Conservation (phyloP, 2,113 vertebrate genomes). For the Picathartes gymnocephalus region DNA sequence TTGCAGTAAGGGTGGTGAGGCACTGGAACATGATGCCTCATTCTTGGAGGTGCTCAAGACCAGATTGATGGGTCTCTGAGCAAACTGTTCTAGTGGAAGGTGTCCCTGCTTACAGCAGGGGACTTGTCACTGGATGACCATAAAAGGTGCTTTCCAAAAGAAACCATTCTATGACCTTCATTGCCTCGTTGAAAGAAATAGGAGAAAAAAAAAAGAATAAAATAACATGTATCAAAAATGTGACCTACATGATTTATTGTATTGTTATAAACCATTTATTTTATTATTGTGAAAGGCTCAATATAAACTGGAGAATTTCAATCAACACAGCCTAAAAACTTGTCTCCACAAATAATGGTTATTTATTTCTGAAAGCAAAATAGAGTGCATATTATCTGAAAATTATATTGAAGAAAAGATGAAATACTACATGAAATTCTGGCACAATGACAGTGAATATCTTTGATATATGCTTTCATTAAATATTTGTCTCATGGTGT, state of each 20-base stretch:
- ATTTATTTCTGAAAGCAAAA: neutral
- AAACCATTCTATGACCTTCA: neutral
- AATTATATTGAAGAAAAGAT: neutral
- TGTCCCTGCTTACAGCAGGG: neutral
- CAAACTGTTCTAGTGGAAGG: neutral
- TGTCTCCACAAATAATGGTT: neutral
- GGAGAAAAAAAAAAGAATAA: neutral
- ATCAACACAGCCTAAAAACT: neutral
- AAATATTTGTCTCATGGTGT: neutral
- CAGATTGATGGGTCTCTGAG: neutral
- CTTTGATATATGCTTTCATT: neutral
- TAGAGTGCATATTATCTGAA: neutral
- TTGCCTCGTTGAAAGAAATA: neutral
- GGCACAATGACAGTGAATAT: neutral
- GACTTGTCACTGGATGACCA: too few relatives aligned
- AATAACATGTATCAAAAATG: neutral
- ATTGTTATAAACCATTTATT: neutral
- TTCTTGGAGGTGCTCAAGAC: neutral
- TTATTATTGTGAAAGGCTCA: neutral
- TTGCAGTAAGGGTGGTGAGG: neutral
- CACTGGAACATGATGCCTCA: neutral
- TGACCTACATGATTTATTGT: neutral
- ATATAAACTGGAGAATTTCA: neutral
- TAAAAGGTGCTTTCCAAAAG: neutral
- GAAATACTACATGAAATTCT: neutral